Evolutionary conservation across 2,888 invertebrate genomes (phyloP).

Genomic region (Unio delphinus): DNA sequence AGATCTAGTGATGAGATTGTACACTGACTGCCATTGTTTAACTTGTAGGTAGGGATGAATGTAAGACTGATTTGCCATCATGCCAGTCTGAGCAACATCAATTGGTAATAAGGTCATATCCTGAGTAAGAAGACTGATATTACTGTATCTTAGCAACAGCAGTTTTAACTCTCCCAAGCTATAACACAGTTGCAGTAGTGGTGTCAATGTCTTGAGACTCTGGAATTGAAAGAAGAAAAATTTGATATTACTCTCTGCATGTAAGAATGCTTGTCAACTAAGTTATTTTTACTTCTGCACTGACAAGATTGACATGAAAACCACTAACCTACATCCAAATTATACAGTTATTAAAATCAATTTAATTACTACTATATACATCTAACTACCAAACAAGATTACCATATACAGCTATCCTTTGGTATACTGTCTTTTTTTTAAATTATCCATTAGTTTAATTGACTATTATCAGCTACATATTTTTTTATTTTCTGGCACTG

Average conservation of each 20-base stretch:
- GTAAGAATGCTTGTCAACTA: too few species aligned
- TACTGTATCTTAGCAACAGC: constrained; percentile 15
- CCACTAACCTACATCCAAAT: too few species aligned
- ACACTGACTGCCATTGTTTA: constrained; percentile 26
- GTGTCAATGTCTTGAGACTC: background rate
- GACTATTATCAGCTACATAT: too few species aligned
- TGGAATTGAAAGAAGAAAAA: background rate
- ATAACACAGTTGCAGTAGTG: constrained; percentile 25
- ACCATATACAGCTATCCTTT: too few species aligned
- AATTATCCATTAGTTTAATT: too few species aligned
- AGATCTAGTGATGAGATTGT: constrained; percentile 19
- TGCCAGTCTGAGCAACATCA: background rate
- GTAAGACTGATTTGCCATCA: constrained; percentile 16
- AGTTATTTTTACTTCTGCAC: too few species aligned
- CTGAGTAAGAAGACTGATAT: background rate
- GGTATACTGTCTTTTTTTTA: too few species aligned
- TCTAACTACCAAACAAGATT: too few species aligned
- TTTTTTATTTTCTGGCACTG: too few species aligned
- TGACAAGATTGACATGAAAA: too few species aligned
- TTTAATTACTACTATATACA: too few species aligned
- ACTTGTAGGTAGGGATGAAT: constrained; percentile 26
- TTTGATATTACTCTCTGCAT: background rate
- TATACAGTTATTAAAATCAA: too few species aligned
- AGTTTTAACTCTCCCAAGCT: constrained; percentile 38
- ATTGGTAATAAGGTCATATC: background rate